Evolutionary conservation across 1,140 invertebrate genomes (phyloP).

Genomic region (Apis cerana): DNA sequence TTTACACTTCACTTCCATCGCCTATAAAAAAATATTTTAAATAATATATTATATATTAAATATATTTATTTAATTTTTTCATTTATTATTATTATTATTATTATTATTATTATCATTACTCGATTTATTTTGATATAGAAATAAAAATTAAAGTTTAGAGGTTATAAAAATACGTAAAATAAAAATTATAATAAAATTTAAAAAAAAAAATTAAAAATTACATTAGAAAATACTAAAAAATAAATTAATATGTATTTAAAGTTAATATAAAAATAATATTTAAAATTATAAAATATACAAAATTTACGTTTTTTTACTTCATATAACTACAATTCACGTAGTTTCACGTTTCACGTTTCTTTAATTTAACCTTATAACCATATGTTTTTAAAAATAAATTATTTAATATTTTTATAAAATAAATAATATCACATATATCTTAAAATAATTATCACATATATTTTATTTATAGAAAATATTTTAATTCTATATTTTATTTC

Average conservation of each 20-base stretch:
- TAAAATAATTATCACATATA: background rate
- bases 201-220: too few species aligned
- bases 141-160: background rate
- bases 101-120: background rate
- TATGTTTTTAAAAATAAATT: background rate
- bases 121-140: background rate
- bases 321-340: background rate
- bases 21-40: conserved; percentile 37
- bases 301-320: background rate
- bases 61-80: too few species aligned
- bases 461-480: background rate
- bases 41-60: background rate
- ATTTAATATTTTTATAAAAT: background rate
- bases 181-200: conserved; percentile 2
- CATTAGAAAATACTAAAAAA: background rate
- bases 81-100: too few species aligned
- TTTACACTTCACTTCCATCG: conserved; percentile 74
- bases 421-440: background rate
- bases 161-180: background rate
- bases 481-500: background rate
- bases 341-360: too few species aligned
- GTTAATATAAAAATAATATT: conserved; percentile 7
- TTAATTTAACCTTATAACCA: background rate
- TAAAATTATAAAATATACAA: background rate
- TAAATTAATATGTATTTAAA: conserved; percentile 5